Percentiles rank a stretch among this genome's conserved stretches.
phyloP scores from a whole-genome alignment of 2,888 invertebrate species.

The Drosophila suboccidentalis region DNA sequence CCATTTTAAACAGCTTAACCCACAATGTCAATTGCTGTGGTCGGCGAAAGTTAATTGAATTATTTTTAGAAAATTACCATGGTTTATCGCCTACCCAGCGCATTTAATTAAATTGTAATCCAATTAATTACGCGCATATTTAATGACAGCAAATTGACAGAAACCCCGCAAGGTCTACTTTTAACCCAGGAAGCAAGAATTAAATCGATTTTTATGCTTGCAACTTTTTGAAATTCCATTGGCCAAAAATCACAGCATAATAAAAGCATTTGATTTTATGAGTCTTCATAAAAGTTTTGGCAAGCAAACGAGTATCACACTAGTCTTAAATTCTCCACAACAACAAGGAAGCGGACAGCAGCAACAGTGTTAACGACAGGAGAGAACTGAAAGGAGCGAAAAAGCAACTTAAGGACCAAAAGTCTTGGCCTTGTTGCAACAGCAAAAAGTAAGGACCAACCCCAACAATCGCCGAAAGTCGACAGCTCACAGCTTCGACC shows the following conservation, averaged over 20 bases:
- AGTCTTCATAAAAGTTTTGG: conserved; percentile 29
- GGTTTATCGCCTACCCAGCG: conserved; percentile 5
- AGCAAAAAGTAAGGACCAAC: conserved; percentile 1
- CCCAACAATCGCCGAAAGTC: conserved; percentile 8
- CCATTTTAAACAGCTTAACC: conserved; percentile 1
- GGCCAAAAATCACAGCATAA: conserved; percentile 23
- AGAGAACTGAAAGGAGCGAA: background rate
- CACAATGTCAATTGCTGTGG: conserved; percentile 12
- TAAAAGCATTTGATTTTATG: conserved; percentile 30
- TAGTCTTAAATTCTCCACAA: background rate
- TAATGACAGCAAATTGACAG: conserved; percentile 21
- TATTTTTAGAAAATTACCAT: conserved; percentile 20
- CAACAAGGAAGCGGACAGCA: background rate
- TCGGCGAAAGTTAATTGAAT: conserved; percentile 21
- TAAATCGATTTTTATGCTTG: background rate
- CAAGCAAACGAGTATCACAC: conserved; percentile 23
- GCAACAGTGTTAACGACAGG: background rate
- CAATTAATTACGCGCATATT: conserved; percentile 38
- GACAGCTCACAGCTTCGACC: conserved; percentile 5
- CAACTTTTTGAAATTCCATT: conserved; percentile 20
- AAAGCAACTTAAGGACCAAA: conserved; percentile 1
- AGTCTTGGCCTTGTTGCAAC: conserved; percentile 25
- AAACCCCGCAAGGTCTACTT: background rate
- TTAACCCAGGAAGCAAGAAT: background rate
- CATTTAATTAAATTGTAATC: conserved; percentile 50